phyloP scores from a whole-genome alignment of 2,113 vertebrate species.

The Apodemus speciosus region DNA sequence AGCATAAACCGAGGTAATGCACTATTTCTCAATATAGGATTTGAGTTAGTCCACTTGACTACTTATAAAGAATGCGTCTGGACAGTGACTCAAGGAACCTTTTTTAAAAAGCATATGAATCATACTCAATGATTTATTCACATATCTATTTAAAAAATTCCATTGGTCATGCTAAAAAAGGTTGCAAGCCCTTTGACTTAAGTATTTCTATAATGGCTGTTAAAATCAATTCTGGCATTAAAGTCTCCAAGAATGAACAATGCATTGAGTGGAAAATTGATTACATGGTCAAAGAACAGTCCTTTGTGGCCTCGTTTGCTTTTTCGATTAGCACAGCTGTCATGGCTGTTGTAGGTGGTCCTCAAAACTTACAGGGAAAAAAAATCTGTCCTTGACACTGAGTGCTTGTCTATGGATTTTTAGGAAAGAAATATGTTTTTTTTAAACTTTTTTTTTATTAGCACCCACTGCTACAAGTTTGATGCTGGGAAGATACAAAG shows the following conservation, averaged over 20 bases:
- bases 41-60: constrained; percentile 71
- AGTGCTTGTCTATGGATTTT: constrained; percentile 80
- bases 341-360: constrained; percentile 86
- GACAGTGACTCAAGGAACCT: constrained; percentile 77
- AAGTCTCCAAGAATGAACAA: constrained; percentile 89
- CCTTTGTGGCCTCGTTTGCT: constrained; percentile 88
- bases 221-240: constrained; percentile 91
- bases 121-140: constrained; percentile 85
- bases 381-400: constrained; percentile 85
- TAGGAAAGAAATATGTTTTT: constrained; percentile 65
- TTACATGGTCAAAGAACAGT: constrained; percentile 89
- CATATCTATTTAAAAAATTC: constrained; percentile 84
- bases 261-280: constrained; percentile 90
- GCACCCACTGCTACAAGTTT: constrained; percentile 23
- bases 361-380: constrained; percentile 80
- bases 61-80: constrained; percentile 76
- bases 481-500: constrained; percentile 48
- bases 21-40: constrained; percentile 71
- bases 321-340: constrained; percentile 90
- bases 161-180: constrained; percentile 86
- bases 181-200: constrained; percentile 88
- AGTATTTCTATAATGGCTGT: constrained; percentile 88
- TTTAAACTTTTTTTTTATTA: constrained; percentile 56
- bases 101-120: constrained; percentile 83
- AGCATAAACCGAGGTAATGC: constrained; percentile 68